phyloP scores from a whole-genome alignment of 2,888 invertebrate genomes.

The Melanotus villosus region DNA sequence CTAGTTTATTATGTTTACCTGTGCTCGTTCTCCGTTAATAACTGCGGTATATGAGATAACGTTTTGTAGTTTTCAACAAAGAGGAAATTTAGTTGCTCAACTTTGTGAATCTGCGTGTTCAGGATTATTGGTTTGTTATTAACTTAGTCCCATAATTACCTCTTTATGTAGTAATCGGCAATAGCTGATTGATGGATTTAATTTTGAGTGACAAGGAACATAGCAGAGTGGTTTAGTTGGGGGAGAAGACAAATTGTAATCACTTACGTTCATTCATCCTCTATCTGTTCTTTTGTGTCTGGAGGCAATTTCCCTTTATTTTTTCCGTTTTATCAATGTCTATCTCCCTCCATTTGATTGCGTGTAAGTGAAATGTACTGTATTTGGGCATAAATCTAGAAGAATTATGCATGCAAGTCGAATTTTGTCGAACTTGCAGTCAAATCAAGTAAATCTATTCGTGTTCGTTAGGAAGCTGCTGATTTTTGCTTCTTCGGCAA shows the following conservation, averaged over 20 bases:
- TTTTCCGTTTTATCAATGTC: constrained; percentile 33
- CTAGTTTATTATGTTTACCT: too few relatives aligned
- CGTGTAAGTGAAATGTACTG: constrained; percentile 25
- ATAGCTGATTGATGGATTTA: constrained; percentile 61
- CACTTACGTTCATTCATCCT: constrained; percentile 46
- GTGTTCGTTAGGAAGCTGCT: constrained; percentile 3
- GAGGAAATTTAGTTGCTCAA: too few relatives aligned
- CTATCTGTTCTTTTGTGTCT: constrained; percentile 34
- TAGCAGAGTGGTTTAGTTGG: constrained; percentile 40
- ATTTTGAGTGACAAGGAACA: constrained; percentile 59
- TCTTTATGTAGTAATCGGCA: constrained; percentile 9
- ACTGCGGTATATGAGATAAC: too few relatives aligned
- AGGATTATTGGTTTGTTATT: too few relatives aligned
- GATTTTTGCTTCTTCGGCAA: constrained; percentile 10
- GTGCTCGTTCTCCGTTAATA: too few relatives aligned
- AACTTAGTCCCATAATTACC: neutral
- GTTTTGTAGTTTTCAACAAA: too few relatives aligned
- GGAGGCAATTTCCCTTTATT: constrained; percentile 29
- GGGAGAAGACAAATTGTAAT: constrained; percentile 48
- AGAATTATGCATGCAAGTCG: constrained; percentile 23
- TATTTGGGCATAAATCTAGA: constrained; percentile 29
- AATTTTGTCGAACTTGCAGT: constrained; percentile 21
- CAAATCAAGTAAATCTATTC: constrained; percentile 7
- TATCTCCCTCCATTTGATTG: constrained; percentile 26
- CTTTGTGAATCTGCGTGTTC: too few relatives aligned